These are phyloP conservation scores for Muschampia plurimacula DNA, from an alignment of 2,888 invertebrate genomes.

Conservation along the genomic window DNA sequence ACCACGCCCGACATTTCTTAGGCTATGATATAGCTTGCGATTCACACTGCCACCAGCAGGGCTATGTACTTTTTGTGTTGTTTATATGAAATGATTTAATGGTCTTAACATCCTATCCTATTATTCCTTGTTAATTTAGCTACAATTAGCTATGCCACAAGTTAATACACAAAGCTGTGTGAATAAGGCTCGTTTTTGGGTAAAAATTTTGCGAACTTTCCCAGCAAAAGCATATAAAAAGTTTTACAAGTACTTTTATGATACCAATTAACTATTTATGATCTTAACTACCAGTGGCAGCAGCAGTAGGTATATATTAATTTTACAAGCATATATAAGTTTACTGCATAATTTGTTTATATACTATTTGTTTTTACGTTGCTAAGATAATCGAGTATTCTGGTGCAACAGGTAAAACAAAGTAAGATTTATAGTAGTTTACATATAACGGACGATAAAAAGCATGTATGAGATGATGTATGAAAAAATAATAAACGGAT, in stretches of 20 bases:
- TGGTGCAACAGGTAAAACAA: neutral
- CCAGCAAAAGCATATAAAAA: neutral
- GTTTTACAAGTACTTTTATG: slow-evolving; percentile 8
- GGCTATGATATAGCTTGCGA: too few species aligned
- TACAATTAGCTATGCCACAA: neutral
- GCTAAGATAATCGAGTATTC: neutral
- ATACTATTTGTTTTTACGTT: slow-evolving; percentile 9
- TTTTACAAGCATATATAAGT: slow-evolving; percentile 6
- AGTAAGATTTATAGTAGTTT: neutral
- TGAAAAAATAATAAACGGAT: too few species aligned
- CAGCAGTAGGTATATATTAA: slow-evolving; percentile 2
- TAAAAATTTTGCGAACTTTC: neutral
- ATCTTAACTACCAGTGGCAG: slow-evolving; percentile 10
- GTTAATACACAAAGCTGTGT: neutral
- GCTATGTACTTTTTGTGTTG: too few species aligned
- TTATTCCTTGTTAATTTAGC: too few species aligned
- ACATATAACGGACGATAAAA: too few species aligned
- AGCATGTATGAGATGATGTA: too few species aligned
- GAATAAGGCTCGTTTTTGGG: slow-evolving; percentile 2
- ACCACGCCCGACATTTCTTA: too few species aligned
- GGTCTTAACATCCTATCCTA: too few species aligned
- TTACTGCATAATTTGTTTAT: slow-evolving; percentile 12
- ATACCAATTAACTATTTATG: slow-evolving; percentile 25
- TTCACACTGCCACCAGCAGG: too few species aligned
- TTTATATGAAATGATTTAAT: neutral